A percentile compares a stretch with the other conserved stretches of the same genome.
phyloP scores from a whole-genome alignment of 2,888 invertebrate genomes.

The Ectemnius lituratus region DNA sequence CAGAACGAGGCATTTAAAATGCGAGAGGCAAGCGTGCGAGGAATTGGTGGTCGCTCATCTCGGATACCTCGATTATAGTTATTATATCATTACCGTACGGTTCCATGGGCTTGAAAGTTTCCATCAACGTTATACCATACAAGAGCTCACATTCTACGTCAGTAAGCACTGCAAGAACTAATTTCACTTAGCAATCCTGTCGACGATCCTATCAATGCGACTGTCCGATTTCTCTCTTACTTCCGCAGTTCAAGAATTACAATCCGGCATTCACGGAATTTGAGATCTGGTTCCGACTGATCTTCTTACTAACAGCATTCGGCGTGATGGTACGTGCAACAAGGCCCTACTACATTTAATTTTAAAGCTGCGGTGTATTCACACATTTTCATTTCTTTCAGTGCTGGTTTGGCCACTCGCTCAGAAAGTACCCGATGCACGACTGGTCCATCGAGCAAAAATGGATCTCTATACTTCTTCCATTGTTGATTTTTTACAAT shows the following conservation, averaged over 20 bases:
- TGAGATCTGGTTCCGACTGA: slow-evolving; percentile 97
- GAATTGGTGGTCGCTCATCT: slow-evolving; percentile 94
- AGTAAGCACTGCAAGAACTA: slow-evolving; percentile 78
- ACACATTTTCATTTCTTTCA: slow-evolving; percentile 76
- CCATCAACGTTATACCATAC: slow-evolving; percentile 90
- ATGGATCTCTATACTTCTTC: slow-evolving; percentile 94
- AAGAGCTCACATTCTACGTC: slow-evolving; percentile 91
- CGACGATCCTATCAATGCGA: background rate
- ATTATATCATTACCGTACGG: slow-evolving; percentile 90
- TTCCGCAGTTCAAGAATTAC: slow-evolving; percentile 94
- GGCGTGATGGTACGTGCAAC: slow-evolving; percentile 87
- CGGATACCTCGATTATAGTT: slow-evolving; percentile 92
- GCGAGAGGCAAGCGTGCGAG: slow-evolving; percentile 89
- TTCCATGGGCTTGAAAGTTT: slow-evolving; percentile 92
- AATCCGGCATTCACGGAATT: slow-evolving; percentile 97
- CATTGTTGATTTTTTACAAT: slow-evolving; percentile 92
- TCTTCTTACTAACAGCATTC: slow-evolving; percentile 93
- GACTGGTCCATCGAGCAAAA: slow-evolving; percentile 99
- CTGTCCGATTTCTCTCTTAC: slow-evolving; percentile 24
- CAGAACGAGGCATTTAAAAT: slow-evolving; percentile 90
- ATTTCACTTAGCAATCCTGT: slow-evolving; percentile 10
- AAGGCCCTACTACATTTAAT: no score
- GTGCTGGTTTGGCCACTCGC: slow-evolving; percentile 95
- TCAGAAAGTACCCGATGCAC: slow-evolving; percentile 91
- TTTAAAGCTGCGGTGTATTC: background rate